These are phyloP conservation scores for Centruroides sculpturatus DNA, from an alignment of 1,140 invertebrate genomes.

Conservation along the genomic window DNA sequence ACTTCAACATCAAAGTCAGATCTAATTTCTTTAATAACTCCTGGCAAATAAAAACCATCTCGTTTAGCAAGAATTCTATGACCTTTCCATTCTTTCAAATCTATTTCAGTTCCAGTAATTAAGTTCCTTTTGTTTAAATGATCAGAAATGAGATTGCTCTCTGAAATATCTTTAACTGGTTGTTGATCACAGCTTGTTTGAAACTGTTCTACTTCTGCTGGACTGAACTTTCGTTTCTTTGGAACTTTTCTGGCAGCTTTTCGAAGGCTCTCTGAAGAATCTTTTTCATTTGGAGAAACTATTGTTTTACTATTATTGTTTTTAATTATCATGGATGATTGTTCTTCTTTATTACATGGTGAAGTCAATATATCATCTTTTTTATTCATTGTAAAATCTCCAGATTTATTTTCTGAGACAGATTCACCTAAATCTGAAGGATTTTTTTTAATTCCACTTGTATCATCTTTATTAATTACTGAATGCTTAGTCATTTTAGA, in stretches of 20 bases:
- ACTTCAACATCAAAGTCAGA: slow-evolving; percentile 51
- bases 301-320: no score
- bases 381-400: no score
- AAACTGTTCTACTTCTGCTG: slow-evolving; percentile 53
- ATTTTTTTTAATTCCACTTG: no score
- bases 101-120: slow-evolving; percentile 34
- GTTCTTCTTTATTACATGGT: no score
- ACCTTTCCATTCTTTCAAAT: slow-evolving; percentile 78
- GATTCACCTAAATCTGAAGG: no score
- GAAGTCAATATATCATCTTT: no score
- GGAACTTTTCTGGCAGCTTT: slow-evolving; percentile 44
- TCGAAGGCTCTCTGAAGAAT: slow-evolving; percentile 5
- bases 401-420: no score
- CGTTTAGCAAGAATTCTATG: slow-evolving; percentile 76
- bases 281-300: background rate
- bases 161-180: background rate
- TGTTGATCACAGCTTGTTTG: background rate
- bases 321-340: no score
- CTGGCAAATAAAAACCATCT: slow-evolving; percentile 65
- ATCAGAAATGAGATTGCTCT: background rate
- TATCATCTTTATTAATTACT: no score
- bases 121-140: background rate
- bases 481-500: no score
- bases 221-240: slow-evolving; percentile 77
- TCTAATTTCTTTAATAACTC: slow-evolving; percentile 47